These are phyloP conservation scores for Athene noctua DNA, from an alignment of 2,113 vertebrate species.

Conservation along the genomic window DNA sequence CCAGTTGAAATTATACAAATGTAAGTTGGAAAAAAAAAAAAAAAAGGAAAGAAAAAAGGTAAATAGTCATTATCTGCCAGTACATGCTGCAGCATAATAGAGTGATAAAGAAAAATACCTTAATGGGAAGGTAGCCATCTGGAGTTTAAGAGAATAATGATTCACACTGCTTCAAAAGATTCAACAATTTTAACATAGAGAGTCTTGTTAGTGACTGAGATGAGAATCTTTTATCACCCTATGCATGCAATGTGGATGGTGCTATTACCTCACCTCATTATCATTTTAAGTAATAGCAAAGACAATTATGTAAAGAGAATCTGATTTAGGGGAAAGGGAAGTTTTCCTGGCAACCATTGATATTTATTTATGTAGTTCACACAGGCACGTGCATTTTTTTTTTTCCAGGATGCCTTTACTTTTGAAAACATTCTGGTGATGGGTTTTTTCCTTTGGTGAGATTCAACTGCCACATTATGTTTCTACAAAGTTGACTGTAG, in stretches of 20 bases:
- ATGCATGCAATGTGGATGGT: not conserved
- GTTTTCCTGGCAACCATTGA: not conserved
- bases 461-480: not conserved
- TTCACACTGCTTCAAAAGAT: constrained; percentile 15
- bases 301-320: not conserved
- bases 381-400: not conserved
- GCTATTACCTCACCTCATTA: not conserved
- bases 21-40: not conserved
- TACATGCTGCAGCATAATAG: constrained; percentile 6
- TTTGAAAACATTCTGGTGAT: not conserved
- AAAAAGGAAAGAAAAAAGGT: not conserved
- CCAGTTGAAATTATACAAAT: not conserved
- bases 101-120: constrained; percentile 45
- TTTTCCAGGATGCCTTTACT: not conserved
- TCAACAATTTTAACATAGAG: constrained; percentile 25
- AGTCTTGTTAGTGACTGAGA: constrained; percentile 9
- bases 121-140: constrained; percentile 42
- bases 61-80: constrained; percentile 36
- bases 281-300: not conserved
- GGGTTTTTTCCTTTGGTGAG: not conserved
- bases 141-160: constrained; percentile 50
- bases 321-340: not conserved
- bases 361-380: not conserved
- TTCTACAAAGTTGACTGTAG: not conserved
- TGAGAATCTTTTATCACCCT: not conserved